These are phyloP conservation scores for Rhodinocichla rosea DNA, from an alignment of 2,113 vertebrate genomes.

Conservation along the genomic window DNA sequence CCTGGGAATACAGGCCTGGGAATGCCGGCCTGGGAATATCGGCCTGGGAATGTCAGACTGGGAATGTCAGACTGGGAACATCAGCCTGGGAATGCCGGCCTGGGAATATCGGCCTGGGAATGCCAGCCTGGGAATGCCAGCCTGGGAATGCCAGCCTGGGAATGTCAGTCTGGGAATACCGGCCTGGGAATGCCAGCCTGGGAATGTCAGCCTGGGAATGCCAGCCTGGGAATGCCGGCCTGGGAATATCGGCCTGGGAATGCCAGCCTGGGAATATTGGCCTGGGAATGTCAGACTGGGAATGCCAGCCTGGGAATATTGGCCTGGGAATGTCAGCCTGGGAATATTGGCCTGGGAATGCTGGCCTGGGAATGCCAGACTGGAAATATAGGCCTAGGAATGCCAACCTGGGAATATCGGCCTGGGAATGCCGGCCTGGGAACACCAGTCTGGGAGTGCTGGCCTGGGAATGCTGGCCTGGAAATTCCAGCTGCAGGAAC, in stretches of 20 bases:
- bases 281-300: not conserved
- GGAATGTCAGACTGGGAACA: not conserved
- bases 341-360: not conserved
- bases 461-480: accelerated
- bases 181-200: not conserved
- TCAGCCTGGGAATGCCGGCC: not conserved
- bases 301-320: not conserved
- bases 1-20: not conserved
- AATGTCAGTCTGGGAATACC: accelerated
- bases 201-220: not conserved
- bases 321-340: not conserved
- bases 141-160: not conserved
- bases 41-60: not conserved
- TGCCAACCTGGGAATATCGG: accelerated
- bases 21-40: not conserved
- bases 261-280: too few species aligned
- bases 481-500: accelerated
- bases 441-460: not conserved
- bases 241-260: not conserved
- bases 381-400: not conserved
- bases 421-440: not conserved
- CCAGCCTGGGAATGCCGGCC: not conserved
- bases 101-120: not conserved
- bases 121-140: accelerated
- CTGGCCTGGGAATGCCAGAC: not conserved